Conservation (phyloP, 2,888 invertebrate species). For the Ditula angustiorana region DNA sequence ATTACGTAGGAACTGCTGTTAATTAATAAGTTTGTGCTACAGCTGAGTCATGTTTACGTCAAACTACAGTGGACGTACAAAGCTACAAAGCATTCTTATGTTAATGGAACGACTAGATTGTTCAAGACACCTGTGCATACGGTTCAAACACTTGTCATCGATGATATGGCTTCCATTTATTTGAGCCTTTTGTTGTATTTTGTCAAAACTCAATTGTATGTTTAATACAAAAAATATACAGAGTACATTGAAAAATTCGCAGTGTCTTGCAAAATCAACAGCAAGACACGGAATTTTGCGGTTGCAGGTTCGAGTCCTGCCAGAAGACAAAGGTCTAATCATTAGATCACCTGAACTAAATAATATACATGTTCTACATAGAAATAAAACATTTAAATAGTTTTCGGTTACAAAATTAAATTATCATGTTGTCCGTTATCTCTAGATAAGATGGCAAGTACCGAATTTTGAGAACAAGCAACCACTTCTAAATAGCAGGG, state of each 20-base stretch:
- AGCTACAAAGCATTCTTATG: conserved; percentile 14
- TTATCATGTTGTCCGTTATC: conserved; percentile 57
- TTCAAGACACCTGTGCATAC: conserved; percentile 5
- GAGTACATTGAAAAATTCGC: too few species aligned
- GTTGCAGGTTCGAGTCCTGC: too few species aligned
- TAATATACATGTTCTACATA: too few species aligned
- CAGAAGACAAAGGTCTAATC: too few species aligned
- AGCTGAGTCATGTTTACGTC: conserved; percentile 25
- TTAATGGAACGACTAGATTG: conserved; percentile 12
- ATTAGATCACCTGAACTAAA: too few species aligned
- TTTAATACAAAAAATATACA: too few species aligned
- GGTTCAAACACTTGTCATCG: neutral
- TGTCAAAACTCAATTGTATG: neutral
- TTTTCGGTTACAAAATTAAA: too few species aligned
- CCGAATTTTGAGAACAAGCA: conserved; percentile 62
- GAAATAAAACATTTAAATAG: too few species aligned
- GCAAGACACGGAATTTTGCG: too few species aligned
- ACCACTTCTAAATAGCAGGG: conserved; percentile 54
- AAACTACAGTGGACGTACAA: conserved; percentile 1
- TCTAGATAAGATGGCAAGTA: conserved; percentile 67
- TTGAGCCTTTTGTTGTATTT: neutral
- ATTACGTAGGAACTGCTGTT: neutral
- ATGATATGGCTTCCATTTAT: neutral
- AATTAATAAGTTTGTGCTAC: neutral
- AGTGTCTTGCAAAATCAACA: too few species aligned